Conservation (phyloP, 2,113 vertebrate genomes). For the Oplegnathus fasciatus region DNA sequence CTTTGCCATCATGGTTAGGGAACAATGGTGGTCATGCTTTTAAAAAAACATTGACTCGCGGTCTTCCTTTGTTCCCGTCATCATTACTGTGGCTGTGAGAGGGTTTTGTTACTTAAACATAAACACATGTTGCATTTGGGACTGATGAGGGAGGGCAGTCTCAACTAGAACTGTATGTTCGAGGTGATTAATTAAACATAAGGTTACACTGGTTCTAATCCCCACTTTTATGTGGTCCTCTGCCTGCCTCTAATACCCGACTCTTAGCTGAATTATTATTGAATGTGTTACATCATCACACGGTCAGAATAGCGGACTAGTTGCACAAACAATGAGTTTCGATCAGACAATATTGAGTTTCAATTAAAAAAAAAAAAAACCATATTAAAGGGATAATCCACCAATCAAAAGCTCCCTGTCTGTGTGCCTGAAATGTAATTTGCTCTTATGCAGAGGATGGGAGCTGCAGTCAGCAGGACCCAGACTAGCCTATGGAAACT, state of each 20-base stretch:
- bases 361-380: too few species aligned
- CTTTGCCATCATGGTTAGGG: background rate
- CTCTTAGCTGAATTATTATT: background rate
- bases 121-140: background rate
- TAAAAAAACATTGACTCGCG: background rate
- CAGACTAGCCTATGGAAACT: background rate
- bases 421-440: background rate
- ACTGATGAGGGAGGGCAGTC: background rate
- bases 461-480: background rate
- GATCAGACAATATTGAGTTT: too few species aligned
- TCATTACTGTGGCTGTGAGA: background rate
- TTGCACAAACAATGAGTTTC: too few species aligned
- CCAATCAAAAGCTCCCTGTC: too few species aligned
- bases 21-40: background rate
- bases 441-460: background rate
- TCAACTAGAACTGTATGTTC: background rate
- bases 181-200: background rate
- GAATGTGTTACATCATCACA: too few species aligned
- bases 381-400: background rate
- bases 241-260: too few species aligned
- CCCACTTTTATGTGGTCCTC: background rate
- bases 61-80: background rate
- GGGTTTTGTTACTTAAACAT: background rate
- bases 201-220: background rate
- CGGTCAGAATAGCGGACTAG: background rate